Conservation (phyloP, 2,797 vertebrate species). For the Sciurus vulgaris region DNA sequence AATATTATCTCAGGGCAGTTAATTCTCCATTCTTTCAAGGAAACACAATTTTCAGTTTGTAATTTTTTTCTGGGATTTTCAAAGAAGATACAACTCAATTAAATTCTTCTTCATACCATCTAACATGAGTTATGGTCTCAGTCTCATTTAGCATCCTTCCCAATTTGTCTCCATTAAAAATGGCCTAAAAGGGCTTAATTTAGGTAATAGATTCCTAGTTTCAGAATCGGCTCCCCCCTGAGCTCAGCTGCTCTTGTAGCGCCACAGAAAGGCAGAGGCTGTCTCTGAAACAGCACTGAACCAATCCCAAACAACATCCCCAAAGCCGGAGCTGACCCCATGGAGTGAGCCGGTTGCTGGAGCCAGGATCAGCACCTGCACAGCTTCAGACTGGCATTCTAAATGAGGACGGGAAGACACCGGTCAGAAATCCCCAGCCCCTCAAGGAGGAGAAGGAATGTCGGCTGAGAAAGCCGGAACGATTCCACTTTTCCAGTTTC, state of each 20-base stretch:
- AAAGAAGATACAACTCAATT: conserved; percentile 75
- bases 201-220: conserved; percentile 68
- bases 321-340: not conserved
- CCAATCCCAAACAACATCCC: not conserved
- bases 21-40: conserved; percentile 66
- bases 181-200: conserved; percentile 74
- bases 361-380: not conserved
- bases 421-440: not conserved
- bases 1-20: conserved; percentile 62
- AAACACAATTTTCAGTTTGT: conserved; percentile 63
- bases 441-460: not conserved
- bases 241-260: not conserved
- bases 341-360: not conserved
- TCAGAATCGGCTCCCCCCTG: not conserved
- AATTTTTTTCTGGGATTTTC: conserved; percentile 67
- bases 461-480: not conserved
- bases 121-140: conserved; percentile 76
- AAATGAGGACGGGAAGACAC: accelerated
- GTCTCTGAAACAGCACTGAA: not conserved
- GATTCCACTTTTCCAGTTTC: not conserved
- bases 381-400: not conserved
- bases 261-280: not conserved
- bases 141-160: conserved; percentile 68
- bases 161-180: conserved; percentile 81
- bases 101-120: conserved; percentile 62